Conservation (phyloP, 2,888 invertebrate genomes). For the Ypsolopha sequella region DNA sequence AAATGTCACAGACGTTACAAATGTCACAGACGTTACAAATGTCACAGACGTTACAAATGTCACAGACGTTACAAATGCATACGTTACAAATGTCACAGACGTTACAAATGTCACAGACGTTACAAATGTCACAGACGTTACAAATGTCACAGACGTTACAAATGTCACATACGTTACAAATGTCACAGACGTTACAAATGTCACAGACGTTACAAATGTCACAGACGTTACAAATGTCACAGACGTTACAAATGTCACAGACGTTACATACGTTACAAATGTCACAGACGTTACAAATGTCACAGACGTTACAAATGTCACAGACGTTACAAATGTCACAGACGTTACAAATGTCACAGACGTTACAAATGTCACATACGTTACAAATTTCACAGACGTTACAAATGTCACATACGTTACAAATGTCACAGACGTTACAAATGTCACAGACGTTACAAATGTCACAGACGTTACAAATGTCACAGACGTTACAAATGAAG, state of each 20-base stretch:
- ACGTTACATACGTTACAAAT: not conserved
- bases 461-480: not conserved
- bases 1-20: not conserved
- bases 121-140: not conserved
- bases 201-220: not conserved
- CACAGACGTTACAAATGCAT: too few relatives aligned
- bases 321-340: not conserved
- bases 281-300: not conserved
- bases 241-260: not conserved
- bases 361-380: not conserved
- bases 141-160: not conserved
- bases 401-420: not conserved
- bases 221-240: not conserved
- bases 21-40: not conserved
- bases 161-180: not conserved
- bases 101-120: not conserved
- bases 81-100: not conserved
- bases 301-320: not conserved
- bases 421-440: not conserved
- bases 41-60: not conserved
- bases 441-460: not conserved
- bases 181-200: not conserved
- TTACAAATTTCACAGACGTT: not conserved
- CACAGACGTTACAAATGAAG: constrained; percentile 8
- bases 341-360: not conserved